A percentile compares a stretch with the other conserved stretches of the same genome.
These are phyloP conservation scores for Centropus unirufus DNA, from an alignment of 2,113 vertebrate species.

Conservation along the genomic window DNA sequence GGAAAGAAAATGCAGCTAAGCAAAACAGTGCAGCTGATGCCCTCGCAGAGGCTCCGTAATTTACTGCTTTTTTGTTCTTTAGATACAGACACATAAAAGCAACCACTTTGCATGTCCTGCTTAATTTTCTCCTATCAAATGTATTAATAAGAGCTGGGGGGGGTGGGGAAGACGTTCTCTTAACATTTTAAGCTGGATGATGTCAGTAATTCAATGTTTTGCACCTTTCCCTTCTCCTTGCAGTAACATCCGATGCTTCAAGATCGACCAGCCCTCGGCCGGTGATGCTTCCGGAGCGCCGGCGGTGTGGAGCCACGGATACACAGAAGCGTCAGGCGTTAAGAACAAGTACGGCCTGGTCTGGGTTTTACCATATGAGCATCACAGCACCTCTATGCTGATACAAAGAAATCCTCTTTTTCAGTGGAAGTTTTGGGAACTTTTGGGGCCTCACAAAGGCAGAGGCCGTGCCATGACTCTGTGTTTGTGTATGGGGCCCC, in stretches of 20 bases:
- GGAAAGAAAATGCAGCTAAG: neutral
- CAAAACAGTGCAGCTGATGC: neutral
- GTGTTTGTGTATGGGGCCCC: neutral
- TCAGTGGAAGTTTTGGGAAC: neutral
- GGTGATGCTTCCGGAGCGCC: slow-evolving; percentile 89
- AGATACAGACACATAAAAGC: neutral
- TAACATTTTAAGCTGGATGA: neutral
- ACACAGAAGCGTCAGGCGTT: slow-evolving; percentile 93
- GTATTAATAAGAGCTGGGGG: neutral
- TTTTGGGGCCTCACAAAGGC: neutral
- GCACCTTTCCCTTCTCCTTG: slow-evolving; percentile 16
- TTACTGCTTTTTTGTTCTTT: neutral
- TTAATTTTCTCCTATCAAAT: neutral
- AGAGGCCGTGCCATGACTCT: neutral
- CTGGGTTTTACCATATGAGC: rapidly evolving
- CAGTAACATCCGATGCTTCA: slow-evolving; percentile 98
- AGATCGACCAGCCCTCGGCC: slow-evolving; percentile 90
- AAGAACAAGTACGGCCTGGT: slow-evolving; percentile 91
- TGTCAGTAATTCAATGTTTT: neutral
- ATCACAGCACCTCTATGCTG: neutral
- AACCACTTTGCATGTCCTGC: neutral
- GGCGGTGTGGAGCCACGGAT: slow-evolving; percentile 97
- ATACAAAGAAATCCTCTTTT: neutral
- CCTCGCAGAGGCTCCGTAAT: neutral
- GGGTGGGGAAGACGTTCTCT: neutral